Evolutionary conservation across 2,888 invertebrate genomes (phyloP).

Genomic region (Lapara coniferarum): DNA sequence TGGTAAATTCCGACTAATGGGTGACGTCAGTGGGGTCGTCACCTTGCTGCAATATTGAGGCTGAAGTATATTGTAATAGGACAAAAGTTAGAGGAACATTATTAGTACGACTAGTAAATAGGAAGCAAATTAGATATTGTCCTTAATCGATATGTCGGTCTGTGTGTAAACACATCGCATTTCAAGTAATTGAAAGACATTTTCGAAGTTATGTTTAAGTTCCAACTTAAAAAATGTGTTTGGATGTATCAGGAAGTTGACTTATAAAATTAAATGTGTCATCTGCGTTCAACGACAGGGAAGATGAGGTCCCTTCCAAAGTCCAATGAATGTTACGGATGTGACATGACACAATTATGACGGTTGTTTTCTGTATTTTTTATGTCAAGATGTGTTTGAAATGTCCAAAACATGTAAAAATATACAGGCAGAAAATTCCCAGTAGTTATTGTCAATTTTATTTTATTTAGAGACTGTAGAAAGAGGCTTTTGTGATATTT

Average conservation of each 20-base stretch:
- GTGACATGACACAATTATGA: background rate
- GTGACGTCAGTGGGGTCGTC: background rate
- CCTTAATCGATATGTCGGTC: too few relatives aligned
- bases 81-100: background rate
- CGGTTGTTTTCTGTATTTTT: too few relatives aligned
- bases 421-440: too few relatives aligned
- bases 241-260: background rate
- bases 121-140: too few relatives aligned
- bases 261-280: conserved; percentile 15
- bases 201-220: background rate
- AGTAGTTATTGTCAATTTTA: too few relatives aligned
- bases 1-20: conserved; percentile 14
- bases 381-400: too few relatives aligned
- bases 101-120: too few relatives aligned
- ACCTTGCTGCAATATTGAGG: background rate
- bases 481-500: too few relatives aligned
- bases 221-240: background rate
- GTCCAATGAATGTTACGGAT: background rate
- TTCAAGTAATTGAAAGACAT: background rate
- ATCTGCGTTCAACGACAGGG: background rate
- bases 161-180: background rate
- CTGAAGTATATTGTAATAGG: background rate
- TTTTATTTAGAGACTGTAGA: too few relatives aligned
- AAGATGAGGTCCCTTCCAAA: background rate
- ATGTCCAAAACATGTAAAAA: too few relatives aligned